A percentile compares a stretch with the other conserved stretches of the same genome.
phyloP scores from a whole-genome alignment of 2,797 vertebrate genomes.

The Triplophysa yarkandensis region DNA sequence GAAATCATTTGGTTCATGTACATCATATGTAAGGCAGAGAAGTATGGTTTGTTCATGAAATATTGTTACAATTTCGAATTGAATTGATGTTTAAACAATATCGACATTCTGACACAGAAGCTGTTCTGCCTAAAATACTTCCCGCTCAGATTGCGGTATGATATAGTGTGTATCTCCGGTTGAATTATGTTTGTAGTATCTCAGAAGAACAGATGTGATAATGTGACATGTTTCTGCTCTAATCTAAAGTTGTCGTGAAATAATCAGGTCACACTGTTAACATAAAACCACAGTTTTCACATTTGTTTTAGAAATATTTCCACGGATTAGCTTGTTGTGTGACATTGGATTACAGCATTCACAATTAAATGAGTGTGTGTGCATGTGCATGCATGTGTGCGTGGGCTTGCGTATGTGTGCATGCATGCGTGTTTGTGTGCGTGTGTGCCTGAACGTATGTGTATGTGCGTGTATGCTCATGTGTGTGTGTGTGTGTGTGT shows the following conservation, averaged over 20 bases:
- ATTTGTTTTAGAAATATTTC: conserved; percentile 29
- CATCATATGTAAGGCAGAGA: too few relatives aligned
- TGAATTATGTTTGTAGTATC: conserved; percentile 2
- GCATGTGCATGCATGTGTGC: too few relatives aligned
- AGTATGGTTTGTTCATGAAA: too few relatives aligned
- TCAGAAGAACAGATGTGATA: conserved; percentile 22
- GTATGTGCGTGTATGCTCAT: too few relatives aligned
- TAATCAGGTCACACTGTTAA: conserved; percentile 15
- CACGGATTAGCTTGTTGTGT: conserved; percentile 28
- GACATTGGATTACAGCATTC: conserved; percentile 29
- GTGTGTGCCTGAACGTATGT: too few relatives aligned
- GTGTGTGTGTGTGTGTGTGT: background rate
- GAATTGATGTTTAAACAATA: too few relatives aligned
- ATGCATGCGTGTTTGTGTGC: too few relatives aligned
- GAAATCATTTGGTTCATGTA: too few relatives aligned
- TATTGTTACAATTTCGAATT: too few relatives aligned
- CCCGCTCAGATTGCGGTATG: conserved; percentile 13
- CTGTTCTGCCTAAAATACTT: background rate
- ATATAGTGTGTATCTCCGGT: background rate
- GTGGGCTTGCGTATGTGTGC: too few relatives aligned
- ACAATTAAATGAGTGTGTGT: background rate
- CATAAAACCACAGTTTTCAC: background rate
- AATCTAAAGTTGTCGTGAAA: conserved; percentile 33
- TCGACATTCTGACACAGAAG: background rate
- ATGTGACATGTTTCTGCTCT: conserved; percentile 8